Base-by-base conservation (phyloP, 2,797 vertebrate species). In the Hephaestus fuliginosus region DNA sequence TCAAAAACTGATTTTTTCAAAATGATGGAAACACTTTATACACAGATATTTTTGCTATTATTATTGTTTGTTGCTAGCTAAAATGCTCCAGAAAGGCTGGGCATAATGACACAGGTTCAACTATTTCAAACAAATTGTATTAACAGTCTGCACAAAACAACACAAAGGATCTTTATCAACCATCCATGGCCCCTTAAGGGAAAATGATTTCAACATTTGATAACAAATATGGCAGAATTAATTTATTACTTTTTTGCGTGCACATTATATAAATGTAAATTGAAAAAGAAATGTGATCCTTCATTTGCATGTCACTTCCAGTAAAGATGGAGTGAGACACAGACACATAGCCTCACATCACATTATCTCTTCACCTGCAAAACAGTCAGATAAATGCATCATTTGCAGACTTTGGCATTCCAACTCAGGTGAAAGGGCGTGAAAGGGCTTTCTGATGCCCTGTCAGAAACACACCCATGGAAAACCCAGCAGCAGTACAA, bases 181-280 rank as follows among this genome's bases (percentile, higher is more conserved):
- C 78, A 88, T 88, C 12, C 43, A 85, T 49, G 18, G 2, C 1
- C 20, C 58, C 46, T 11, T 14, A 51, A 72, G 73, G 61, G 65
- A 60, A 71, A 56, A 3, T n/a, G 70, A 80, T 83, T 86, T 73
- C 80, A 88, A 85, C 82, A 86, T 85, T 86, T 70, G 80, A 80
- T 49, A 81, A 72, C 15, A 81, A 73, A 80, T 81, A 82, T 14
- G 33, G 15, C 6, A 75, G 58, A 83, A 75, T 73, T 39, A 22
- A 41, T 65, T 73, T 70, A 39, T 25, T 18, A 8, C 53, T 82
- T 52, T 56, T 81, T 83, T 46, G 53, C 70, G 56, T 60, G 28
- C 56, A 68, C 13, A 72, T 81, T 70, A 83, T 88, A 88, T 49
- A 86, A 81, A 71, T 30, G 11, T 14, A 62, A 70, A 39, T 70